phyloP scores from a whole-genome alignment of 2,113 vertebrate species.

The Casuarius casuarius region DNA sequence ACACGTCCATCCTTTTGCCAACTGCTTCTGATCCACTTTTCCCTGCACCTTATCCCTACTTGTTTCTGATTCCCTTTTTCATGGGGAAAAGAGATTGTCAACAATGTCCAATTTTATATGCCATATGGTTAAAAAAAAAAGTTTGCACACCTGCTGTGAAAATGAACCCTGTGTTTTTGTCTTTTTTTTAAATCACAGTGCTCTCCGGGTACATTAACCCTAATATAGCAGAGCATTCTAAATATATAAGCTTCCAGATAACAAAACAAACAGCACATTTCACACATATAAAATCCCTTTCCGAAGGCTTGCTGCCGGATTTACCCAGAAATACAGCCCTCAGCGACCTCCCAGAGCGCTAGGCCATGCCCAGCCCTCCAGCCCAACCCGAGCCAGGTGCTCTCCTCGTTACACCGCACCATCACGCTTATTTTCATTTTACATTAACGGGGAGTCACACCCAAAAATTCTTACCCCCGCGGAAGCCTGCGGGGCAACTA shows the following conservation, averaged over 20 bases:
- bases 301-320: accelerated
- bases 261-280: not conserved
- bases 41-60: not conserved
- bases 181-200: accelerated
- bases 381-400: not conserved
- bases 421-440: too few species aligned
- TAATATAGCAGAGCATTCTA: accelerated
- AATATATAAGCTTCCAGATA: accelerated
- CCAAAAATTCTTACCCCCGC: not conserved
- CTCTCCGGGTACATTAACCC: accelerated
- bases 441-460: too few species aligned
- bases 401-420: too few species aligned
- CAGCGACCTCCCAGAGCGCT: too few species aligned
- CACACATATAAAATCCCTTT: accelerated
- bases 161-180: accelerated
- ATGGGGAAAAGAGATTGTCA: accelerated
- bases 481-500: not conserved
- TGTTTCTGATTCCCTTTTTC: not conserved
- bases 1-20: accelerated
- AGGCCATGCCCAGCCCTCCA: not conserved
- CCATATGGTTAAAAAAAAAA: accelerated
- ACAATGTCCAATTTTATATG: not conserved
- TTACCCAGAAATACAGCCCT: not conserved
- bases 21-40: accelerated
- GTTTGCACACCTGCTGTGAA: not conserved